phyloP scores from a whole-genome alignment of 2,888 invertebrate genomes.

The Brachypalpus laphriformis region DNA sequence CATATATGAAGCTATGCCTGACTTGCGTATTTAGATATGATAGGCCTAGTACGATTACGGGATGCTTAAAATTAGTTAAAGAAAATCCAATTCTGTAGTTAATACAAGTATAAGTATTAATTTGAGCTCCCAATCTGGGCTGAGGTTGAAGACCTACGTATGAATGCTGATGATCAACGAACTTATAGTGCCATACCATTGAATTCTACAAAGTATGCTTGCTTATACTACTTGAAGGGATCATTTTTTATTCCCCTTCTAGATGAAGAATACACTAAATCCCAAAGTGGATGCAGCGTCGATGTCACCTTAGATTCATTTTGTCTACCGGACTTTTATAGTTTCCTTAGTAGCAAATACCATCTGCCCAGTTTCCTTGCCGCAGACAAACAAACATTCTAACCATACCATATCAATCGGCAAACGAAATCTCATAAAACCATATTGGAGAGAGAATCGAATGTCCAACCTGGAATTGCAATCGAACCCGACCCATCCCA shows the following conservation, averaged over 20 bases:
- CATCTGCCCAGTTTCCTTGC: not conserved
- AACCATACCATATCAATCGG: not conserved
- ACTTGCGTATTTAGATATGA: too few species aligned
- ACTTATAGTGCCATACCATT: too few species aligned
- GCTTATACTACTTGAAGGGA: not conserved
- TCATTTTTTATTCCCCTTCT: not conserved
- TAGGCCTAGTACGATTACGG: too few species aligned
- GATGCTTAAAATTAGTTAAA: too few species aligned
- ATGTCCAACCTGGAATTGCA: not conserved
- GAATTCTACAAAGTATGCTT: too few species aligned
- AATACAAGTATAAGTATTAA: too few species aligned
- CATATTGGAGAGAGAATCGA: slow-evolving; percentile 26
- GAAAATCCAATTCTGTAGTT: too few species aligned
- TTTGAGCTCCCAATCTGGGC: too few species aligned
- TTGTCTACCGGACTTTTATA: not conserved
- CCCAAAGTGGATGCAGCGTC: not conserved
- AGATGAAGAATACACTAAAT: not conserved
- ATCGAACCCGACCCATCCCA: not conserved
- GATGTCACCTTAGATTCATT: not conserved
- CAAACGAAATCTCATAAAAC: slow-evolving; percentile 23
- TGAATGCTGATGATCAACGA: too few species aligned
- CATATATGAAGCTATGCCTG: too few species aligned
- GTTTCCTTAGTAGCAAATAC: not conserved
- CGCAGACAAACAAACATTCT: not conserved
- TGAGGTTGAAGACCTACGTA: too few species aligned